phyloP scores from a whole-genome alignment of 2,113 vertebrate species.

The Eulemur rufifrons region DNA sequence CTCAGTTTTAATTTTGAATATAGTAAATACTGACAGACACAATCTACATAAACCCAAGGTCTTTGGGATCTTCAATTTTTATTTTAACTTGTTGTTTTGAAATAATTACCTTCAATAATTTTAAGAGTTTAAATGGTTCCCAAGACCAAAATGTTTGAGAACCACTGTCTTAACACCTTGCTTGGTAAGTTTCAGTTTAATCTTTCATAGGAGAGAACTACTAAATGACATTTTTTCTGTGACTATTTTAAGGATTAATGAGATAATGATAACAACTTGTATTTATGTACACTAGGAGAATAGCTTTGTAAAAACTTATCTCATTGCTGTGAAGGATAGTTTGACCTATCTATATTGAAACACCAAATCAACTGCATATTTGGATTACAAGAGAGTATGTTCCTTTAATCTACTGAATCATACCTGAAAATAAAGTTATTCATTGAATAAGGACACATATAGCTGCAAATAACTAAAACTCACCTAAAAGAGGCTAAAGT shows the following conservation, averaged over 20 bases:
- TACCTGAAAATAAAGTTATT: neutral
- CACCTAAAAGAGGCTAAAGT: neutral
- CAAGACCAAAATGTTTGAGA: neutral
- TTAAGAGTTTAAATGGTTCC: neutral
- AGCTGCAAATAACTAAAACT: neutral
- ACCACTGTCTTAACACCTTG: neutral
- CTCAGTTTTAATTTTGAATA: slow-evolving; percentile 11
- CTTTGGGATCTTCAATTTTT: neutral
- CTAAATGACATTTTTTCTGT: neutral
- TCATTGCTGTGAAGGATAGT: neutral
- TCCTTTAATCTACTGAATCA: neutral
- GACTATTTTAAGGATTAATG: neutral
- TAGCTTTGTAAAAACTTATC: neutral
- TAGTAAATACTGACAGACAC: neutral
- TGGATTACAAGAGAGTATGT: neutral
- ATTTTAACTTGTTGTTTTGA: slow-evolving; percentile 4
- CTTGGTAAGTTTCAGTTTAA: slow-evolving; percentile 5
- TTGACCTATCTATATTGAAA: neutral
- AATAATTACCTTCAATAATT: slow-evolving; percentile 11
- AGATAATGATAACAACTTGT: neutral
- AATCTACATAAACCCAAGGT: neutral
- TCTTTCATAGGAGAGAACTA: slow-evolving; percentile 23
- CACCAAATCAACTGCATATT: neutral
- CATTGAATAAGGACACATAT: neutral
- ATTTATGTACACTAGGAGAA: neutral